Evolutionary conservation across 2,797 vertebrate species (phyloP).

Genomic region (Pelodytes ibericus): DNA sequence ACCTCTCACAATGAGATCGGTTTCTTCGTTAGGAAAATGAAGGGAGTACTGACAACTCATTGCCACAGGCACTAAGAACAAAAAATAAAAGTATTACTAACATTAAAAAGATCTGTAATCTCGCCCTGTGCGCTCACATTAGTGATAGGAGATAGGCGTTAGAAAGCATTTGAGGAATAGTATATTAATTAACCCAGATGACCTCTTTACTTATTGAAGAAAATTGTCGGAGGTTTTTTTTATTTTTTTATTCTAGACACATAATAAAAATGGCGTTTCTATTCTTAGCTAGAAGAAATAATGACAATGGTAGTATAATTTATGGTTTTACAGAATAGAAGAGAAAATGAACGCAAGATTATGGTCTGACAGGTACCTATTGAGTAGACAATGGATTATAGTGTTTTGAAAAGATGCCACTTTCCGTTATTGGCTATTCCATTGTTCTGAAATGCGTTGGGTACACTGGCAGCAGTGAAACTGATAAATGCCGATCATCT

Average conservation of each 20-base stretch:
- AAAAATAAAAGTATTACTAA: conserved; percentile 10
- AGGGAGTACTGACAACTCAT: conserved; percentile 56
- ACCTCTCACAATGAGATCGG: conserved; percentile 65
- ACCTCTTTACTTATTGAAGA: conserved; percentile 30
- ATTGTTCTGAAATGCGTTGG: too few species aligned
- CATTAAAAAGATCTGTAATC: conserved; percentile 37
- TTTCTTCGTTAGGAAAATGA: conserved; percentile 63
- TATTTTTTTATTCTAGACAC: conserved; percentile 16
- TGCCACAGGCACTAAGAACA: conserved; percentile 8
- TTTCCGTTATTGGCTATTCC: too few species aligned
- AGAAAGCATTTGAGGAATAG: conserved; percentile 32
- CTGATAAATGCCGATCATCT: too few species aligned
- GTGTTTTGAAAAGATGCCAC: too few species aligned
- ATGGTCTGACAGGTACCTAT: too few species aligned
- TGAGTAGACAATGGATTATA: too few species aligned
- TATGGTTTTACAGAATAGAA: conserved; percentile 7
- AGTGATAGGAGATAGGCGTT: conserved; percentile 12
- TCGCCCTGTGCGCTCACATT: conserved; percentile 24
- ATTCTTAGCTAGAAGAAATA: conserved; percentile 15
- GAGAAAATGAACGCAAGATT: too few species aligned
- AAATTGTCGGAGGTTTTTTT: too few species aligned
- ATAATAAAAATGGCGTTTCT: conserved; percentile 25
- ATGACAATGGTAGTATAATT: conserved; percentile 19
- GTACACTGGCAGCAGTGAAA: too few species aligned
- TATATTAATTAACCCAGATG: conserved; percentile 49